Conservation (phyloP, 2,888 invertebrate genomes). For the Sinodicranocentrus sp. region DNA sequence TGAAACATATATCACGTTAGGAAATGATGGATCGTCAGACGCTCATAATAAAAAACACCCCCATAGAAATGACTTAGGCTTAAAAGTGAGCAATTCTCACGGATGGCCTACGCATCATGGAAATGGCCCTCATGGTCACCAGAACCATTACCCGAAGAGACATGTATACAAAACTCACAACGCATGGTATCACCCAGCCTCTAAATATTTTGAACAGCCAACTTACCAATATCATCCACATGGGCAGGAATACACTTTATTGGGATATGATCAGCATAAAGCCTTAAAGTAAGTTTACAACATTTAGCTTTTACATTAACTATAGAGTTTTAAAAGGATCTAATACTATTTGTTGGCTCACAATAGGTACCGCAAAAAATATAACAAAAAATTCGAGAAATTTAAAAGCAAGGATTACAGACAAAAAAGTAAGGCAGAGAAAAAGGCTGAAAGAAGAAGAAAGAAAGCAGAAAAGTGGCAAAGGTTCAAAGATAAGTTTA, state of each 20-base stretch:
- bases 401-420: slow-evolving; percentile 34
- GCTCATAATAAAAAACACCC: background rate
- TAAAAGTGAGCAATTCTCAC: background rate
- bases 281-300: slow-evolving; percentile 63
- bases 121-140: background rate
- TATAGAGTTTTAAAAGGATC: too few relatives aligned
- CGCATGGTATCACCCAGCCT: slow-evolving; percentile 51
- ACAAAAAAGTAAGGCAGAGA: slow-evolving; percentile 22
- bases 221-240: slow-evolving; percentile 49
- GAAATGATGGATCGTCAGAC: slow-evolving; percentile 9
- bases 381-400: slow-evolving; percentile 25
- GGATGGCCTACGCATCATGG: slow-evolving; percentile 25
- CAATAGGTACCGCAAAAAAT: slow-evolving; percentile 45
- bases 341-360: too few relatives aligned
- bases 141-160: background rate
- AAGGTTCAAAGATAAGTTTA: slow-evolving; percentile 13
- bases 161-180: background rate
- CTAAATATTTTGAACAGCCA: slow-evolving; percentile 55
- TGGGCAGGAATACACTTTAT: slow-evolving; percentile 49
- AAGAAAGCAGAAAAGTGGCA: slow-evolving; percentile 37
- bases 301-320: too few relatives aligned
- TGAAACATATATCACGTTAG: slow-evolving; percentile 53
- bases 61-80: background rate
- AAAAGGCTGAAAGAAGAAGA: background rate
- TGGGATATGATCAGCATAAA: slow-evolving; percentile 64